A percentile compares a stretch with the other conserved stretches of the same genome.
These are phyloP conservation scores for Orientallactaga sibirica DNA, from an alignment of 2,797 vertebrate genomes.

Conservation along the genomic window DNA sequence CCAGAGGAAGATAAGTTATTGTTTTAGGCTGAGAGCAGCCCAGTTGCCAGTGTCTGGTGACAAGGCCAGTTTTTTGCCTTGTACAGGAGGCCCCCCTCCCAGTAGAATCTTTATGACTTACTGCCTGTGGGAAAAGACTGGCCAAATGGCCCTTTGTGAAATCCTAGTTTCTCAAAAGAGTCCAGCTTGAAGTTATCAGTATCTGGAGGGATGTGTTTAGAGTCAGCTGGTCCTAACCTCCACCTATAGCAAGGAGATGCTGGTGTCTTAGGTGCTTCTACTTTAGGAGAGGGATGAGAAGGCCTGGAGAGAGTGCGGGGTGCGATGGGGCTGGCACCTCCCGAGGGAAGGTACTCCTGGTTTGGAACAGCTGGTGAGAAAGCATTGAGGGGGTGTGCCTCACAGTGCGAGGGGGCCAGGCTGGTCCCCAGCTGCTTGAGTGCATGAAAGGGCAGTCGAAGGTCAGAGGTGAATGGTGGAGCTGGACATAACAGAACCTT, in stretches of 20 bases:
- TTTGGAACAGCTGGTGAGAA: background rate
- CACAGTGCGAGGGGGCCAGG: background rate
- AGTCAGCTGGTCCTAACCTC: background rate
- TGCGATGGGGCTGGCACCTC: too few species aligned
- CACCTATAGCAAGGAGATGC: background rate
- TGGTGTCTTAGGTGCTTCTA: background rate
- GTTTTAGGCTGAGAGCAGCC: background rate
- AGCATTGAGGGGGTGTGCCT: rapidly evolving
- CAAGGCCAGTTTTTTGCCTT: background rate
- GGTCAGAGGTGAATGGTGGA: background rate
- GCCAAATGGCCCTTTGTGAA: background rate
- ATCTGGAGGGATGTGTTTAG: background rate
- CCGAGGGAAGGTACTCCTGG: background rate
- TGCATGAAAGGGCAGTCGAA: rapidly evolving
- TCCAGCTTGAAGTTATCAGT: background rate
- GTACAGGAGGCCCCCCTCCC: background rate
- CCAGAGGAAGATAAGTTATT: background rate
- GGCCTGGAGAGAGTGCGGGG: background rate
- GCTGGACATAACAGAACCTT: background rate
- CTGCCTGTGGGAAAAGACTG: background rate
- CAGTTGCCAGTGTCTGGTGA: background rate
- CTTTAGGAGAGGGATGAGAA: background rate
- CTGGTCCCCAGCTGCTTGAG: background rate
- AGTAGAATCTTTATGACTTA: background rate
- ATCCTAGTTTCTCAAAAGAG: too few species aligned